Base-by-base conservation (phyloP, 2,797 vertebrate genomes). In the Nyctalus aviator region DNA sequence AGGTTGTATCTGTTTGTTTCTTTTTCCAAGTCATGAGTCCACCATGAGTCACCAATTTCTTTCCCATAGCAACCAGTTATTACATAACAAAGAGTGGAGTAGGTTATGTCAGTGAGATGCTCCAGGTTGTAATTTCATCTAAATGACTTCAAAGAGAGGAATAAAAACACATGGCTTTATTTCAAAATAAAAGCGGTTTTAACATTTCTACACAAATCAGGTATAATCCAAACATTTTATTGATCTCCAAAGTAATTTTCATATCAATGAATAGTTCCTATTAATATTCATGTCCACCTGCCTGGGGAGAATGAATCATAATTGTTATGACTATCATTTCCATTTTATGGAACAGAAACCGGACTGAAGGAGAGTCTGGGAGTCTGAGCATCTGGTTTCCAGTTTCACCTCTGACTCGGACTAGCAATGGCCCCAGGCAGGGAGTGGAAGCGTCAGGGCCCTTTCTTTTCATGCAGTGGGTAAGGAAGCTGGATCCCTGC, bases 111-210 rank as follows among this genome's bases (percentile, higher is more conserved):
- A 83, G 30, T 32, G 48, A 55, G 53, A 55, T 23, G 53, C 20
- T 17, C 12, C 69, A 90, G 55, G 69, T 37, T 73, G 23, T 77
- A 32, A 68, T 76, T 76, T 84, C 48, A 62, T 46, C 25, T 92
- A 44, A 91, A 25, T 62, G 18, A 85, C 44, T 35, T 94, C 50
- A 73, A 69, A 92, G 53, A 77, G 41, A 90, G 35, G 14, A 62
- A 87, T 72, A 88, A 87, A 94, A 50, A 35, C 7, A 18, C 44
- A 53, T 73, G 13, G 50, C 87, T 90, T 83, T 37, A 73, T 84
- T 92, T 95, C 5, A 48, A 85, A 96, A 78, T 25, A 48, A 90
- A 53, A 93, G 25, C 37, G 13, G 5, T 66, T 90, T 76, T 71
- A 64, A 18, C 85, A 82, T 83, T 93, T 59, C 41, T 53, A 18